These are phyloP conservation scores for Muntiacus reevesi DNA, from an alignment of 2,113 vertebrate species.

Conservation along the genomic window DNA sequence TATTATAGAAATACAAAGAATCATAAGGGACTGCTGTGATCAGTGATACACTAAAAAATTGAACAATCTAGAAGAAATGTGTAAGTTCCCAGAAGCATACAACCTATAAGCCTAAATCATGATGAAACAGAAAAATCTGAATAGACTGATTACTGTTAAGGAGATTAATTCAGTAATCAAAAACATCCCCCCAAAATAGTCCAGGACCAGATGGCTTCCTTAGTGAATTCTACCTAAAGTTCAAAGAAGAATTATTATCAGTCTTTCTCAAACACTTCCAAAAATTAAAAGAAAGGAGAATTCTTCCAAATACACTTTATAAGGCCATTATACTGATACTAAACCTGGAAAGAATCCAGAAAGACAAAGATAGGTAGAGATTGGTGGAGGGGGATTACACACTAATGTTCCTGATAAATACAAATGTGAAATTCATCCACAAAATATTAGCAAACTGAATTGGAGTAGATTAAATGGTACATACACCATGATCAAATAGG, in stretches of 20 bases:
- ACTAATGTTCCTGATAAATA: neutral
- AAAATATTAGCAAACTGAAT: neutral
- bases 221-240: neutral
- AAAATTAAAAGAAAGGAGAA: neutral
- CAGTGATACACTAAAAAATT: neutral
- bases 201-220: neutral
- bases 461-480: neutral
- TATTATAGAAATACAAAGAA: neutral
- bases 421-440: neutral
- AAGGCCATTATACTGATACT: neutral
- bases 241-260: neutral
- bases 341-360: neutral
- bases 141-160: neutral
- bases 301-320: neutral
- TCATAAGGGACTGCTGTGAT: neutral
- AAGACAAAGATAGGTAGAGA: neutral
- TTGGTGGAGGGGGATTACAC: neutral
- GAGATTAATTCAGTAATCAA: neutral
- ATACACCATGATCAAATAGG: neutral
- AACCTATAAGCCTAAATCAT: neutral
- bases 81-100: neutral
- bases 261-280: neutral
- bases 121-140: neutral
- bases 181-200: neutral
- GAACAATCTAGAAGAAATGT: neutral